Evolutionary conservation across 2,888 invertebrate species (phyloP).

Genomic region (Hirtodrosophila confusa): DNA sequence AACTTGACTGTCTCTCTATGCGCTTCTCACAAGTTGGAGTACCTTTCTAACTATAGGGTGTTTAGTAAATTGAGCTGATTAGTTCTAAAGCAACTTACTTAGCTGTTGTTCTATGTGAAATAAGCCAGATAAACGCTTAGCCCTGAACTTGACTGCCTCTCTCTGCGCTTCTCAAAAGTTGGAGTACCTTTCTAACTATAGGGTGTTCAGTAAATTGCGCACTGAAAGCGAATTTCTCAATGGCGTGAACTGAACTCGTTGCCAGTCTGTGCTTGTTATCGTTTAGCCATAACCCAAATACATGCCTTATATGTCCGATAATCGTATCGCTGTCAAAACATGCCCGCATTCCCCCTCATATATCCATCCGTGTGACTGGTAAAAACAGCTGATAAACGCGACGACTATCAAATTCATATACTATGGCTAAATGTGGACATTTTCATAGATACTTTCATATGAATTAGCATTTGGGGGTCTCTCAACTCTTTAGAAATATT

Average conservation of each 20-base stretch:
- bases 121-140: conserved; percentile 12
- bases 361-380: conserved; percentile 60
- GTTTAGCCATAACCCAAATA: conserved; percentile 37
- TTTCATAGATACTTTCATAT: conserved; percentile 9
- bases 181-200: conserved; percentile 46
- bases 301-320: conserved; percentile 41
- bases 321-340: conserved; percentile 24
- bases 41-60: conserved; percentile 39
- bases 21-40: conserved; percentile 13
- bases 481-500: conserved; percentile 28
- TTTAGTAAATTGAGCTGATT: conserved; percentile 1
- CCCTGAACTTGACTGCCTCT: conserved; percentile 37
- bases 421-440: not conserved
- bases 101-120: not conserved
- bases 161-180: conserved; percentile 14
- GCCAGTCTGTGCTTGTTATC: conserved; percentile 21
- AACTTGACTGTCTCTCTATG: conserved; percentile 24
- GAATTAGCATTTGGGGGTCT: conserved; percentile 34
- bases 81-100: too few species aligned
- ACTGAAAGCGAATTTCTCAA: conserved; percentile 21
- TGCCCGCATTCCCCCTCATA: conserved; percentile 1
- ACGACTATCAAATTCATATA: conserved; percentile 18
- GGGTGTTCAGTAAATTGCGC: conserved; percentile 12
- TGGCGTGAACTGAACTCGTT: conserved; percentile 37
- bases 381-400: conserved; percentile 55